Conservation (phyloP, 2,888 invertebrate species). For the Drosophila prolongata region DNA sequence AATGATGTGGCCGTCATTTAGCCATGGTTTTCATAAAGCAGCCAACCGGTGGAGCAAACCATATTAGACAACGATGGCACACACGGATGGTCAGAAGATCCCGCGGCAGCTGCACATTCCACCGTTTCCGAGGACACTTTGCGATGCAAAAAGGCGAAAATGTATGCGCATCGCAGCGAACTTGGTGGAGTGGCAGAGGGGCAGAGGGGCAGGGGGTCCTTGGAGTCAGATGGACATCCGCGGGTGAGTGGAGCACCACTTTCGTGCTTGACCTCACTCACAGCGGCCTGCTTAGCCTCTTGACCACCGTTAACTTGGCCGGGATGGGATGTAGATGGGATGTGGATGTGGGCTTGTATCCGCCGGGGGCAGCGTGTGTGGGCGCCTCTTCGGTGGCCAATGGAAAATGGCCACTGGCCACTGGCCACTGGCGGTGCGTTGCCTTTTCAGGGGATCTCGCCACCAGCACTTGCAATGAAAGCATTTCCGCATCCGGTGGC, state of each 20-base stretch:
- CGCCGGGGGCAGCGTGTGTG: slow-evolving; percentile 19
- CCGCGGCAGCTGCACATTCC: not conserved
- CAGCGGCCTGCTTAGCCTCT: slow-evolving; percentile 71
- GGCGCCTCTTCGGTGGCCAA: slow-evolving; percentile 27
- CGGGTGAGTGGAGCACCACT: slow-evolving; percentile 61
- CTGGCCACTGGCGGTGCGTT: slow-evolving; percentile 31
- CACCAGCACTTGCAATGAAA: slow-evolving; percentile 80
- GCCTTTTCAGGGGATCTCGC: slow-evolving; percentile 61
- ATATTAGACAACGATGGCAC: slow-evolving; percentile 41
- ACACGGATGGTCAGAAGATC: slow-evolving; percentile 14
- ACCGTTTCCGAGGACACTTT: slow-evolving; percentile 55
- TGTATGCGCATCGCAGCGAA: slow-evolving; percentile 56
- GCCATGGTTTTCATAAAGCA: not conserved
- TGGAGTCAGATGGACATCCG: slow-evolving; percentile 62
- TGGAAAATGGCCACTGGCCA: too few relatives aligned
- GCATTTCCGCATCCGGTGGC: slow-evolving; percentile 76
- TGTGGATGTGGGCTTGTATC: slow-evolving; percentile 19
- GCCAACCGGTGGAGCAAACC: slow-evolving; percentile 6
- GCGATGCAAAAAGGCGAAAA: slow-evolving; percentile 64
- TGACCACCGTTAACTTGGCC: slow-evolving; percentile 52
- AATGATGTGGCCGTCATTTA: slow-evolving; percentile 1
- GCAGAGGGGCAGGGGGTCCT: not conserved
- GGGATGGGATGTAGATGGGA: not conserved
- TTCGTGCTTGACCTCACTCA: slow-evolving; percentile 77
- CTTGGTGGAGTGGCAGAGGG: not conserved